These are phyloP conservation scores for Campopleginae sp. DNA, from an alignment of 2,888 invertebrate genomes.

Conservation along the genomic window DNA sequence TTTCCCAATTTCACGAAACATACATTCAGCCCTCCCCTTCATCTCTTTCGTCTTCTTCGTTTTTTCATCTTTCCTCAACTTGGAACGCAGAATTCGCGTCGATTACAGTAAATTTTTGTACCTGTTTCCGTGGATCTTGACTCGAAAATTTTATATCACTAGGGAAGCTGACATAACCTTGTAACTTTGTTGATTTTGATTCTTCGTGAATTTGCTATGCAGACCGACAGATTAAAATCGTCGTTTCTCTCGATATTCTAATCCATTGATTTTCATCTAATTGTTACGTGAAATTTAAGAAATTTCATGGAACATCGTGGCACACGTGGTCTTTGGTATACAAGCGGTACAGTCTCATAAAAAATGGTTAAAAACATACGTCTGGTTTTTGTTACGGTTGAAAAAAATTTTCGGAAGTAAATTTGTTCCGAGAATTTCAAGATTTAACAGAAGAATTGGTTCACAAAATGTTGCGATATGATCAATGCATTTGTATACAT, in stretches of 20 bases:
- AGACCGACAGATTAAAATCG: neutral
- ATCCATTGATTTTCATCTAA: neutral
- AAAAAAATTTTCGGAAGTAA: neutral
- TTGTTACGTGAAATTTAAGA: neutral
- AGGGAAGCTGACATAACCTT: neutral
- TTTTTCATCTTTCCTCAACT: neutral
- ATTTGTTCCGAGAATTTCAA: neutral
- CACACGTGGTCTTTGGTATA: neutral
- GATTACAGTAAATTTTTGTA: neutral
- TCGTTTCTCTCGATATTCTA: neutral
- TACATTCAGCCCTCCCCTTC: neutral
- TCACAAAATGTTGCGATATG: neutral
- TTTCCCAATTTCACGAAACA: slow-evolving; percentile 5
- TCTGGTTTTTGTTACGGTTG: neutral
- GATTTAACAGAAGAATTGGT: neutral
- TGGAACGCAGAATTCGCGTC: neutral
- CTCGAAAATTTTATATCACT: neutral
- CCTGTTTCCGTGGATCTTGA: neutral
- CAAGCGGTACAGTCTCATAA: neutral
- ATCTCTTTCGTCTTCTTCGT: neutral
- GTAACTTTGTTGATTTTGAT: neutral
- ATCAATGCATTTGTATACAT: neutral
- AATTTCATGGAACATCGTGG: neutral
- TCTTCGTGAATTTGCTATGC: neutral
- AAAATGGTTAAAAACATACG: neutral